phyloP scores from a whole-genome alignment of 1,140 invertebrate genomes.

The Drosophila mayri region DNA sequence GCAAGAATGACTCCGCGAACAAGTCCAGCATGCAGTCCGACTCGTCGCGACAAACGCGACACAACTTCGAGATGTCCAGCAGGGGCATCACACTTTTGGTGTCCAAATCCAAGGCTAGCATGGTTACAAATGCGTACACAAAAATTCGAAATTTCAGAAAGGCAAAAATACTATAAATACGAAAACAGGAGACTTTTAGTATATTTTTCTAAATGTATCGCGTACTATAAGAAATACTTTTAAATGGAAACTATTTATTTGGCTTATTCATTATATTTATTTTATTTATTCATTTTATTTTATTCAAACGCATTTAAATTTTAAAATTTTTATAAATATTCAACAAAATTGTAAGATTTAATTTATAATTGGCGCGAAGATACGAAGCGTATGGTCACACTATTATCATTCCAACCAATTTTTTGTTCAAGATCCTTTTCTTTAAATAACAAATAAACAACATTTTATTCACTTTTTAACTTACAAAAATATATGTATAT shows the following conservation, averaged over 20 bases:
- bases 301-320: neutral
- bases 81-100: neutral
- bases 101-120: neutral
- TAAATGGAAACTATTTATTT: neutral
- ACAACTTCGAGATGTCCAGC: slow-evolving; percentile 20
- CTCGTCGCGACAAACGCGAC: slow-evolving; percentile 25
- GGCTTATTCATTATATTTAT: no score
- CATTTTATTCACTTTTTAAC: neutral
- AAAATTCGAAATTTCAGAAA: neutral
- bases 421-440: neutral
- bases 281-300: neutral
- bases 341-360: neutral
- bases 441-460: neutral
- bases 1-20: neutral
- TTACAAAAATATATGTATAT: neutral
- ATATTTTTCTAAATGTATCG: neutral
- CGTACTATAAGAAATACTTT: no score
- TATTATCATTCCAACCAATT: neutral
- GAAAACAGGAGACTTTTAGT: neutral
- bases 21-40: slow-evolving; percentile 17
- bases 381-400: neutral
- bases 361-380: neutral
- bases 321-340: neutral
- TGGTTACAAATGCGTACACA: neutral
- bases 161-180: slow-evolving; percentile 8